Base-by-base conservation (phyloP, 2,888 invertebrate genomes). In the Cosmia pyralina region DNA sequence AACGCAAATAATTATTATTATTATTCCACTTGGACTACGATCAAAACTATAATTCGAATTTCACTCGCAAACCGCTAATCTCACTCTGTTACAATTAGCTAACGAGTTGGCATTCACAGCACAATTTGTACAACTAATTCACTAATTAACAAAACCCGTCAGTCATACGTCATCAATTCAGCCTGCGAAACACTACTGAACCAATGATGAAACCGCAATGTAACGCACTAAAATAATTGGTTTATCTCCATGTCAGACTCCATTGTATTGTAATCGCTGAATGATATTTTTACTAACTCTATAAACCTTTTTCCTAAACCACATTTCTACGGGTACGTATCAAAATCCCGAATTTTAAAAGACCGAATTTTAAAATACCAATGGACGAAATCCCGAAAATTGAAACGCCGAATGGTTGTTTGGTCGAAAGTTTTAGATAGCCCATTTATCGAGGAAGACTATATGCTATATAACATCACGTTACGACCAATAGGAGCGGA, bases 81-180 rank as follows among this genome's bases (percentile, higher is more conserved):
- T 48, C 28, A 7, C 11, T 38, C 7, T 13, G 11, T 28, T 28
- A 22, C 19, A 79, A 79, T 53, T 46, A 46, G 2, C 50, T 28
- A 72, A 58, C 28, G 46, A 62, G n/a, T 58, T 46, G 13, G 22
- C 13, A n/a, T 58, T 79, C 17, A 63, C n/a, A 38, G 13, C 41
- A n/a, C n/a, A 50, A n/a, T 63, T 52, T 52, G n/a, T 38, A 38
- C 22, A 62, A 57, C 57, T 50, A 71, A 79, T 52, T 55, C 10
- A 4, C 38, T 44, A 52, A 58, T 79, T 57, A 17, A 22, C 11
- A 46, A 46, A 69, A 53, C 8, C 41, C 10, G 17, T 34, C 28
- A 57, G 38, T 28, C 44, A 62, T 34, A 13, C 4, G 13, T 41
- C 52, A 46, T 28, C n/a, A 59, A 65, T n/a, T 50, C 10, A 48